Evolutionary conservation across 1,140 invertebrate genomes (phyloP), one percentile per base, ranked within the genome.

Genomic region (Calliphora vicina): DNA sequence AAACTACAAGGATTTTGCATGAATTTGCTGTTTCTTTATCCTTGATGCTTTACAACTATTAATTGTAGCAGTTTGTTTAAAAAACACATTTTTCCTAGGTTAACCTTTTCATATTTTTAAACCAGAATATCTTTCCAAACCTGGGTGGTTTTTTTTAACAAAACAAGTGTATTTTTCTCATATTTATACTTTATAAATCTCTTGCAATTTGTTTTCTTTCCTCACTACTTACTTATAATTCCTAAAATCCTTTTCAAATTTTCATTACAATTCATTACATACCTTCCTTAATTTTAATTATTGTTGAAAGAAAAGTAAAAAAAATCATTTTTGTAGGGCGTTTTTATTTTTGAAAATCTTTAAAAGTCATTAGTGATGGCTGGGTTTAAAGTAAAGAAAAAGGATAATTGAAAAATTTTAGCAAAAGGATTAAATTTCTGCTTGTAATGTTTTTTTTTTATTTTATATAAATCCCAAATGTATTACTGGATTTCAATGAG

Each of bases 291-390:
- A 35, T 35, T 35, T 35, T 35, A 8, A n/a, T n/a, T n/a, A n/a
- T n/a, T n/a, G n/a, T n/a, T n/a, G n/a, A n/a, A n/a, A n/a, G n/a
- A n/a, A n/a, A n/a, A n/a, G n/a, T n/a, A n/a, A n/a, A n/a, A n/a
- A n/a, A n/a, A n/a, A n/a, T n/a, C n/a, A n/a, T 61, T 61, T 61
- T 67, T 67, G 6, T 20, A 23, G 9, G 20, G 20, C n/a, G 20
- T 67, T 23, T 67, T 67, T 67, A 67, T 67, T 67, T 20, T n/a
- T 67, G 61, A 67, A 67, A 23, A 23, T 67, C n/a, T 67, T 67
- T 67, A 23, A 67, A 67, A 67, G 45, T 67, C 61, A 67, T 67
- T 67, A 67, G 61, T 1, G n/a, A 15, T 61, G 5, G 17, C 1
- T 61, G 13, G 50, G 4, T 4, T 17, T 15, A 15, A 0, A 13